Evolutionary conservation across 2,888 invertebrate species (phyloP).

Genomic region (Dorcus hopei): DNA sequence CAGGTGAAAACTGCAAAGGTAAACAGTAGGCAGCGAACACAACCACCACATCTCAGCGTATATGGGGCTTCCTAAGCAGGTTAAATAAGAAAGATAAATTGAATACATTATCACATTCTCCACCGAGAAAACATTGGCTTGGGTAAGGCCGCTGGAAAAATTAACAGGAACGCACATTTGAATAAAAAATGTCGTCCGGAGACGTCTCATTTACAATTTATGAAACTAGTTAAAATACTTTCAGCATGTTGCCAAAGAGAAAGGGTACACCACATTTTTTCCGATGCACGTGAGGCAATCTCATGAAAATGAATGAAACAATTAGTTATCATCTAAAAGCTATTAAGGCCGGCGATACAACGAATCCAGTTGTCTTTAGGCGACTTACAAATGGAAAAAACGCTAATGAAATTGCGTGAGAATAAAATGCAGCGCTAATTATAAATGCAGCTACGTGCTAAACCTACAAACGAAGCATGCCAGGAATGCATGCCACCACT

Average conservation of each 20-base stretch:
- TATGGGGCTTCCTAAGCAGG: too few relatives aligned
- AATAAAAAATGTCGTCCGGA: too few relatives aligned
- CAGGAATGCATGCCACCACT: background rate
- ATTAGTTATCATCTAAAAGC: slow-evolving; percentile 10
- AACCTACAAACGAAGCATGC: background rate
- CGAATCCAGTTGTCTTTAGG: too few relatives aligned
- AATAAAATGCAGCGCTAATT: slow-evolving; percentile 1
- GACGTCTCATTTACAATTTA: background rate
- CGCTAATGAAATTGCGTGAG: slow-evolving; percentile 4
- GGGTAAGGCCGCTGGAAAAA: too few relatives aligned
- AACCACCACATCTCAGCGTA: too few relatives aligned
- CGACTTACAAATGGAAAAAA: background rate
- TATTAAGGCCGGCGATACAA: background rate
- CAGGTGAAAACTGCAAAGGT: too few relatives aligned
- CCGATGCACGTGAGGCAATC: background rate
- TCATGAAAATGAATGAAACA: slow-evolving; percentile 14
- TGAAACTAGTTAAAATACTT: background rate
- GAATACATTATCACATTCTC: too few relatives aligned
- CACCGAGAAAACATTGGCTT: too few relatives aligned
- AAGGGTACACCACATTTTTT: background rate
- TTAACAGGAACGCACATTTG: too few relatives aligned
- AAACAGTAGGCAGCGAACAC: too few relatives aligned
- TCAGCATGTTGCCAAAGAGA: too few relatives aligned
- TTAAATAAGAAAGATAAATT: too few relatives aligned
- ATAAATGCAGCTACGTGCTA: slow-evolving; percentile 1